phyloP scores from a whole-genome alignment of 2,113 vertebrate species.

The Micronisus gabar region DNA sequence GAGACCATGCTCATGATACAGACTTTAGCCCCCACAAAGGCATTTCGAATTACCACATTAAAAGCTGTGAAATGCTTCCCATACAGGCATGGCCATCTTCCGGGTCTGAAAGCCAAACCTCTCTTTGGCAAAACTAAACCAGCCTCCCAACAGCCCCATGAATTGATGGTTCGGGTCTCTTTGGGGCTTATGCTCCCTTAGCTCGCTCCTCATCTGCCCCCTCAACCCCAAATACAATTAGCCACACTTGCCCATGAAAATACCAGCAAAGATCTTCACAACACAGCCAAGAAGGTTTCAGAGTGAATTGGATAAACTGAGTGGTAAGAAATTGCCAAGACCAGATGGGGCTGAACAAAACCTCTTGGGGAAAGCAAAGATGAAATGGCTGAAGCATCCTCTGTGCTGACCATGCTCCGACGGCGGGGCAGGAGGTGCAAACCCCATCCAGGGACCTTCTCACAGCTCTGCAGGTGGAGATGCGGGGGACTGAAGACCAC shows the following conservation, averaged over 20 bases:
- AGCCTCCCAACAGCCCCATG: fast-evolving
- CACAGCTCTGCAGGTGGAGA: not conserved
- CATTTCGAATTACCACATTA: not conserved
- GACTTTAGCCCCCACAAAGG: not conserved
- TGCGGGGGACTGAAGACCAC: not conserved
- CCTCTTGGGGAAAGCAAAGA: not conserved
- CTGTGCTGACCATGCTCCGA: fast-evolving
- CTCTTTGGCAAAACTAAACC: not conserved
- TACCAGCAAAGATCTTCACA: not conserved
- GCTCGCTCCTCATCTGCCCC: fast-evolving
- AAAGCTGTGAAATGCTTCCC: not conserved
- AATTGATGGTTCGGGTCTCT: not conserved
- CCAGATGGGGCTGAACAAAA: not conserved
- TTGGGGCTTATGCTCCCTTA: not conserved
- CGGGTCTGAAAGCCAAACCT: not conserved
- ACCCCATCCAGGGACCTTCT: not conserved
- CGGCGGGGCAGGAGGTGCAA: fast-evolving
- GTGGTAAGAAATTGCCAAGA: not conserved
- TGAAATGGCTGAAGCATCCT: not conserved
- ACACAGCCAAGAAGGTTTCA: fast-evolving
- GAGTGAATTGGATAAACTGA: not conserved
- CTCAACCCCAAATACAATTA: not conserved
- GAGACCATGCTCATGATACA: fast-evolving
- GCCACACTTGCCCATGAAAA: not conserved
- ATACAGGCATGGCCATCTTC: not conserved